Evolutionary conservation across 2,113 vertebrate species (phyloP), one percentile per base, ranked within the genome.

Genomic region (Pipa parva): DNA sequence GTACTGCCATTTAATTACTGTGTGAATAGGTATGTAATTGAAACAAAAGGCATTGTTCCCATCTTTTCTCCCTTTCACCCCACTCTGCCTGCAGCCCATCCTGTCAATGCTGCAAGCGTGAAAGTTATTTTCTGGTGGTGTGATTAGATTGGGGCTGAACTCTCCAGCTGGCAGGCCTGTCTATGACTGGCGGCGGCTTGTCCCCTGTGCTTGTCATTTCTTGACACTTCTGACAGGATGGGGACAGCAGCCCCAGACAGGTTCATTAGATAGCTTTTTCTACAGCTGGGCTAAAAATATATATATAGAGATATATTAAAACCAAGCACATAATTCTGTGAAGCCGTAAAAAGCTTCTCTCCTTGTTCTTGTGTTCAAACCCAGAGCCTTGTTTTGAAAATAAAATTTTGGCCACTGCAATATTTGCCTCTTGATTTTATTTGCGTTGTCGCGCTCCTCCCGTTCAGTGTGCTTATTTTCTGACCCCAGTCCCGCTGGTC

Each of bases 261-360:
- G 95, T 99, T 99, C 97, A 99, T 99, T 99, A 99, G 94, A 95
- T 93, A 89, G 89, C 89, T 91, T 92, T 95, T 95, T 91, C 93
- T 93, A 91, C 94, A 97, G 95, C 95, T 98, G 93, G 87, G 92
- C 91, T 92, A 89, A 83, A 86, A 85, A 81, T 72, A 83, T 71
- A 46, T 68, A 75, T 31, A 74, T 59, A 3, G 42, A 78, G 18
- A 78, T n/a, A n/a, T n/a, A n/a, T n/a, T n/a, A 78, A 84, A 81
- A 87, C 79, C 79, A 79, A 86, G 79, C 75, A 87, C 87, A 80
- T n/a, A 82, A 54, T 87, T 92, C 92, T 91, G 91, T 92, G 87
- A 88, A 80, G 84, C 88, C 90, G 84, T 83, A 76, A 82, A 79
- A 82, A 85, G 80, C 85, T 83, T 42, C 33, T 1, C 72, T 85